Evolutionary conservation across 2,113 vertebrate species (phyloP).

Genomic region (Pygoscelis adeliae): DNA sequence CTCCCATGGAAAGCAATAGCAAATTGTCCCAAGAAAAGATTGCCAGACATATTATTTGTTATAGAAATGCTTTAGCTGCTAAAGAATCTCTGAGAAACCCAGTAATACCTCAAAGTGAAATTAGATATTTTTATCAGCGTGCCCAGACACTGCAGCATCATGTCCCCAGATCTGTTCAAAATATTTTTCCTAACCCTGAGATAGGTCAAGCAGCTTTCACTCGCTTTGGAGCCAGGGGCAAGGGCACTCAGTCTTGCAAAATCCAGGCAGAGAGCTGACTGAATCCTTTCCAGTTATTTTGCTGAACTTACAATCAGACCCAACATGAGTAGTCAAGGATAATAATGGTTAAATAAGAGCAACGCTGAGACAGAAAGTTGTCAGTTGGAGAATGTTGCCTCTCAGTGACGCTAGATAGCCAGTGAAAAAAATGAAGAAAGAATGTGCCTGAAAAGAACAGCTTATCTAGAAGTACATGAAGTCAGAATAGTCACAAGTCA

Average conservation of each 20-base stretch:
- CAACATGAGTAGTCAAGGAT: not conserved
- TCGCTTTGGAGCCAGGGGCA: not conserved
- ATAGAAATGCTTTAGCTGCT: not conserved
- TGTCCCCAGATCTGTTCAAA: slow-evolving; percentile 18
- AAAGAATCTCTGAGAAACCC: slow-evolving; percentile 12
- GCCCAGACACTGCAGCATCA: not conserved
- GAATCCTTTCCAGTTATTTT: not conserved
- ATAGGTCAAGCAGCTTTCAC: not conserved
- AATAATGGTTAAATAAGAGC: not conserved
- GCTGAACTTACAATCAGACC: not conserved
- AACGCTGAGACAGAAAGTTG: not conserved
- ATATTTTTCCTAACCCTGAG: slow-evolving; percentile 26
- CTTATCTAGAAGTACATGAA: not conserved
- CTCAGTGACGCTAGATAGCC: not conserved
- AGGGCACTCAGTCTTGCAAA: slow-evolving; percentile 10
- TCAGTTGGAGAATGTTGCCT: not conserved
- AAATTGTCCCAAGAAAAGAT: not conserved
- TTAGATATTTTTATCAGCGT: slow-evolving; percentile 34
- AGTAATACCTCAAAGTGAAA: slow-evolving; percentile 27
- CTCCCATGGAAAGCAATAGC: slow-evolving; percentile 1
- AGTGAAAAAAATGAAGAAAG: not conserved
- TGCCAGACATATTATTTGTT: not conserved
- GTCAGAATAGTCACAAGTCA: not conserved
- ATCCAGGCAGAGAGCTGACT: not conserved
- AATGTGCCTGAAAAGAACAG: not conserved